Evolutionary conservation across 2,113 vertebrate genomes (phyloP), one percentile per base, ranked within the genome.

Genomic region (Thomomys bottae): DNA sequence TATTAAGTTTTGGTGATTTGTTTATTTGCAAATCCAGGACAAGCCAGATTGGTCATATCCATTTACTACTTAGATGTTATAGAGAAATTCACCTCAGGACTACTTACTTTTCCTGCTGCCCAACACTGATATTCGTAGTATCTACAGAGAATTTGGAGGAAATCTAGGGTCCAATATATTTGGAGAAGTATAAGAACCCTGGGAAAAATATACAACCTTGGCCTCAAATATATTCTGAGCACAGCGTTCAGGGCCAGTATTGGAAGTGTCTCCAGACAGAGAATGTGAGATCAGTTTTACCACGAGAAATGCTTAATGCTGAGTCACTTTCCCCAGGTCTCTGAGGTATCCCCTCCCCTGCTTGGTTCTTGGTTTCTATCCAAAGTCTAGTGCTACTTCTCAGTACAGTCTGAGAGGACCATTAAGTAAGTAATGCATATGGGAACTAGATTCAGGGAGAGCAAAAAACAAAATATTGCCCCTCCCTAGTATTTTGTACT

Each of bases 261-360:
- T 70, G 59, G 42, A 40, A 64, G 30, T 57, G 2, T 12, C 15
- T 71, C 40, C 8, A n/a, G 40, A 67, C 66, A 54, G 61, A 73
- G 81, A 45, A 42, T 49, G 42, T 34, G 40, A 67, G 42, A 12
- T 20, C 15, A 76, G 3, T 59, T 84, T 89, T 10, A 77, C 34
- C 32, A 12, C 1, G 6, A 83, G 72, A 11, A 57, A 42, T 28
- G 87, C 49, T 79, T 45, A 40, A 64, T 45, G 9, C 20, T 36
- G 15, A 20, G 20, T n/a, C 34, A 34, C 63, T 66, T 70, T 36
- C 23, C 24, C 72, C 42, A 76, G 7, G 23, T 70, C 32, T 36
- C 15, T 5, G 38, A 0, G 0, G 23, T 0, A 59, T n/a, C 5
- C 18, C 17, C 9, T 85, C 73, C 34, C 10, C 1, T 1, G 20